Conservation (phyloP, 1,140 invertebrate genomes). For the Rhyacophila brunnea region DNA sequence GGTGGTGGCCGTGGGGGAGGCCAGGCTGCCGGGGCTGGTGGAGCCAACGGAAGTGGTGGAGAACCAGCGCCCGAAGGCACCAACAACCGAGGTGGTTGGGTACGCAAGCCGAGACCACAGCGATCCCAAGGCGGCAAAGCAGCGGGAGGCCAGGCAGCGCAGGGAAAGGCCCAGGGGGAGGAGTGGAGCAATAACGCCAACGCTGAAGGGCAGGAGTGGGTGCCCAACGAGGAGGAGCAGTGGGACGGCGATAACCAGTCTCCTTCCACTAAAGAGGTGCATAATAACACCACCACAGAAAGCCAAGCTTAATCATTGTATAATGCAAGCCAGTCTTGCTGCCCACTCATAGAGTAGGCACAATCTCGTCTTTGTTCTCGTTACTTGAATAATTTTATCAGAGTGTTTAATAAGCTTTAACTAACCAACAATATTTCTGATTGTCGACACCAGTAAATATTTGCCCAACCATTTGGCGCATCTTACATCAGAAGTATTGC, state of each 20-base stretch:
- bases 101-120: constrained; percentile 9
- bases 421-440: too few relatives aligned
- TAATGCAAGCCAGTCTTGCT: too few relatives aligned
- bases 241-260: constrained; percentile 5
- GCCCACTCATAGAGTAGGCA: too few relatives aligned
- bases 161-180: background rate
- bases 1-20: constrained; percentile 35
- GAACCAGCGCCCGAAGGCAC: constrained; percentile 4
- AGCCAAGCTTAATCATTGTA: constrained; percentile 46
- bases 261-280: constrained; percentile 42
- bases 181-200: constrained; percentile 37
- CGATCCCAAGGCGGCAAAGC: constrained; percentile 3
- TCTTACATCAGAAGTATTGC: too few relatives aligned
- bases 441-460: too few relatives aligned
- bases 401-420: too few relatives aligned
- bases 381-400: too few relatives aligned
- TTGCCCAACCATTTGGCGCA: too few relatives aligned
- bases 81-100: background rate
- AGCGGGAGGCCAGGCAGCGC: constrained; percentile 2
- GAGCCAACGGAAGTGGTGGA: constrained; percentile 9
- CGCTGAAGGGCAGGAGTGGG: background rate
- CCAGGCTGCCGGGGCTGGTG: constrained; percentile 34
- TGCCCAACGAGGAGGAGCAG: constrained; percentile 7
- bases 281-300: constrained; percentile 47
- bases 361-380: too few relatives aligned